These are phyloP conservation scores for Rynchops niger DNA, from an alignment of 2,113 vertebrate genomes.

Conservation along the genomic window DNA sequence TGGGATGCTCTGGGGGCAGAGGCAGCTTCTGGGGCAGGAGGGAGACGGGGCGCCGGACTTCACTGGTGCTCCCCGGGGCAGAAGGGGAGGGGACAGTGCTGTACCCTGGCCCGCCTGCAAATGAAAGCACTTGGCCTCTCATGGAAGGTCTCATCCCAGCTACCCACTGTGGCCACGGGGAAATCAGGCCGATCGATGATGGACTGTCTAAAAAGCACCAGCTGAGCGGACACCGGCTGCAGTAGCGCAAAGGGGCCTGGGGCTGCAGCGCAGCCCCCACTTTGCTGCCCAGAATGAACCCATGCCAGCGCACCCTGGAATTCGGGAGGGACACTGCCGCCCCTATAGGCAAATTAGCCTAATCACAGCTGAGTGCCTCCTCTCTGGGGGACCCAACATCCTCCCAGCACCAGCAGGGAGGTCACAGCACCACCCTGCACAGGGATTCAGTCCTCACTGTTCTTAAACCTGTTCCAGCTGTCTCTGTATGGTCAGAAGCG, in stretches of 20 bases:
- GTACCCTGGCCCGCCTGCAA: neutral
- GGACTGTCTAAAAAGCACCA: neutral
- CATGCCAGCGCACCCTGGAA: accelerated
- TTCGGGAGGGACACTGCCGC: neutral
- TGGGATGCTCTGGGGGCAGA: neutral
- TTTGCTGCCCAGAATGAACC: neutral
- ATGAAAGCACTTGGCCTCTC: neutral
- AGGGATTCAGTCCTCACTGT: neutral
- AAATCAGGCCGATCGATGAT: neutral
- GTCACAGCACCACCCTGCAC: neutral
- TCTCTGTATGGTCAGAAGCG: neutral
- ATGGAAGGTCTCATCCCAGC: neutral
- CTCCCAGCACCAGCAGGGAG: neutral
- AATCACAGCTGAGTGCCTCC: neutral
- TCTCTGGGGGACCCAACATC: neutral
- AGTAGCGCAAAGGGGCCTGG: neutral
- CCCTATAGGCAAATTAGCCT: neutral
- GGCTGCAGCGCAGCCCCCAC: neutral
- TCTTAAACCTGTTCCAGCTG: neutral
- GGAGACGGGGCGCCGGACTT: neutral
- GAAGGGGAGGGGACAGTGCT: neutral
- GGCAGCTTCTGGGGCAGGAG: neutral
- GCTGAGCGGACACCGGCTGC: neutral
- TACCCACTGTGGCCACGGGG: neutral
- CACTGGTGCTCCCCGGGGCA: neutral